These are phyloP conservation scores for Tetheella fluctuosa DNA, from an alignment of 2,888 invertebrate genomes.

Conservation along the genomic window DNA sequence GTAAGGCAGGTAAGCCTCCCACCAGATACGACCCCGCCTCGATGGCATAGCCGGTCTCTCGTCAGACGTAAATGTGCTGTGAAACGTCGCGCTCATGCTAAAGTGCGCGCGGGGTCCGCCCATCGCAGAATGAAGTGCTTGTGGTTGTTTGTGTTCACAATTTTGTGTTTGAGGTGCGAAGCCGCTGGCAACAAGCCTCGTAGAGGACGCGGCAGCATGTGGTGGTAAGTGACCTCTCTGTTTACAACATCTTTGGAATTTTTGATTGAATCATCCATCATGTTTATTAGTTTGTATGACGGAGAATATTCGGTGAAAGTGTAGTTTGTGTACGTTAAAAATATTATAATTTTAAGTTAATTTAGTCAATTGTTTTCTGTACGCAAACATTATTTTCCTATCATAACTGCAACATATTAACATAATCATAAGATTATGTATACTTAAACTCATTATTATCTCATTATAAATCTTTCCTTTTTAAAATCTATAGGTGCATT, in stretches of 20 bases:
- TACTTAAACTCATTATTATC: not conserved
- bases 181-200: constrained; percentile 86
- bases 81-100: constrained; percentile 75
- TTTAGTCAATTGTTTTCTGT: not conserved
- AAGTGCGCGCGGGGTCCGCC: constrained; percentile 61
- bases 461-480: not conserved
- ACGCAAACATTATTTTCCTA: not conserved
- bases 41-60: constrained; percentile 43
- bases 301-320: not conserved
- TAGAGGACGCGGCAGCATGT: constrained; percentile 94
- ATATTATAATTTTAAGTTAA: not conserved
- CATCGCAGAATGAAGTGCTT: constrained; percentile 80
- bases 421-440: not conserved
- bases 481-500: not conserved
- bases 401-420: not conserved
- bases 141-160: constrained; percentile 82
- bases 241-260: constrained; percentile 25
- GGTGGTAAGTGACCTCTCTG: constrained; percentile 89
- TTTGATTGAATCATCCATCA: constrained; percentile 19
- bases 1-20: constrained; percentile 76
- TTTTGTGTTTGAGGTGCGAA: constrained; percentile 79
- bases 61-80: constrained; percentile 71
- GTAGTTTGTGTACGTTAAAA: too few species aligned
- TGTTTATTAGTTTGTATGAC: constrained; percentile 15
- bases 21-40: constrained; percentile 74